Evolutionary conservation across 2,888 invertebrate genomes (phyloP).

Genomic region (Clivina fossor): DNA sequence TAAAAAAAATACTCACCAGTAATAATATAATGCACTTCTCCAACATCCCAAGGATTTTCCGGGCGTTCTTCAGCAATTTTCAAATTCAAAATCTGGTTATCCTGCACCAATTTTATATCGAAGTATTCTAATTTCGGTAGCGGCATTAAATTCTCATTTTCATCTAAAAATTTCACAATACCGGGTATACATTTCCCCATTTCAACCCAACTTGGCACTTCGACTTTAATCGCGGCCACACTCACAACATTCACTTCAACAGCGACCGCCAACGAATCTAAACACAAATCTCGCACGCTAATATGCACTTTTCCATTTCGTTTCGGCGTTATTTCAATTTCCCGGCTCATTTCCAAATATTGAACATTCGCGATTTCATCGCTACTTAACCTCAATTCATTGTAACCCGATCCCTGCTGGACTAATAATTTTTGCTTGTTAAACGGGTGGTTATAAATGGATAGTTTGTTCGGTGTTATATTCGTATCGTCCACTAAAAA

Average conservation of each 20-base stretch:
- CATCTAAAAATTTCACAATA: slow-evolving; percentile 64
- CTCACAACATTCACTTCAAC: slow-evolving; percentile 57
- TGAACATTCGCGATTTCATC: slow-evolving; percentile 60
- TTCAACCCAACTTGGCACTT: slow-evolving; percentile 71
- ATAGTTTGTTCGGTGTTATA: slow-evolving; percentile 57
- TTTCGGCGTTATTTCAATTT: slow-evolving; percentile 59
- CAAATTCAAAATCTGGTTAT: slow-evolving; percentile 51
- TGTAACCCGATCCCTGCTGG: slow-evolving; percentile 67
- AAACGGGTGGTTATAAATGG: slow-evolving; percentile 65
- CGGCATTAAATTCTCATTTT: slow-evolving; percentile 60
- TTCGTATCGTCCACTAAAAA: slow-evolving; percentile 62
- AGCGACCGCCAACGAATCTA: slow-evolving; percentile 59
- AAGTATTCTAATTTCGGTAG: slow-evolving; percentile 54
- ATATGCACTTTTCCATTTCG: slow-evolving; percentile 57
- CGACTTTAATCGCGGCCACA: slow-evolving; percentile 62
- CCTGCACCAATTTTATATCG: slow-evolving; percentile 50
- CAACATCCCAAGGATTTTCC: slow-evolving; percentile 44
- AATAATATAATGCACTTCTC: slow-evolving; percentile 46
- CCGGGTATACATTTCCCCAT: slow-evolving; percentile 63
- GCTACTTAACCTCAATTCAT: slow-evolving; percentile 58
- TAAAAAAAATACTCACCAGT: too few relatives aligned
- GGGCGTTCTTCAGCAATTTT: slow-evolving; percentile 36
- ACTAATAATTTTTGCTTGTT: slow-evolving; percentile 59
- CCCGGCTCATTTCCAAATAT: slow-evolving; percentile 55
- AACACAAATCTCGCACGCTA: slow-evolving; percentile 62